Base-by-base conservation (phyloP, 1,140 invertebrate species). In the Danaus melanippus region DNA sequence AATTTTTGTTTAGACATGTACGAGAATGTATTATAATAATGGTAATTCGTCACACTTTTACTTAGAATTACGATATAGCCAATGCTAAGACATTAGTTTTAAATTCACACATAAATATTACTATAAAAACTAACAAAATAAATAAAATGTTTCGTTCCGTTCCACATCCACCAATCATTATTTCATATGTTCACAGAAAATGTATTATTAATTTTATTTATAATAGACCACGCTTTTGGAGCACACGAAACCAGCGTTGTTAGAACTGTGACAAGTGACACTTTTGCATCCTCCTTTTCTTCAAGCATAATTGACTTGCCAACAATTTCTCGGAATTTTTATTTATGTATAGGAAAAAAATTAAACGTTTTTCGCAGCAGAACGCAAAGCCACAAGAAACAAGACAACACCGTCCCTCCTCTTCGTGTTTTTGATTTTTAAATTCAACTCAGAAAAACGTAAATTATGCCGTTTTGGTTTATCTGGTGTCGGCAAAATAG, bases 21-120 rank as follows among this genome's bases (percentile, higher is more conserved):
- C n/a, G 42, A 44, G 9, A 64, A 70, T 52, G 53, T 62, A 60
- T 58, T 56, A 60, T 50, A 48, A 51, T 66, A 65, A 78, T 70
- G 51, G 53, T 63, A 50, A 79, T 83, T 83, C 69, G 76, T 75
- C 74, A 80, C 73, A 75, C 73, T 76, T 78, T 80, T 79, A 69
- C 65, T 71, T 67, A 46, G 53, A 7, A 32, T 32, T 32, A 32
- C 21, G 21, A 32, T 32, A 32, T 5, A 32, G 6, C 21, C 21
- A 32, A 32, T 32, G 21, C 21, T 7, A 49, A 49, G 40, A 39
- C n/a, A 42, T 43, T 9, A 46, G 49, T 55, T 15, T 32, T 32
- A 32, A 2, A 32, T 32, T 32, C 21, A 32, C 21, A 32, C 21
- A 15, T 15, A 32, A 32, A 1, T 32, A 32, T 32, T 32, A 32